Percentiles rank a stretch among this genome's conserved stretches.
Evolutionary conservation across 2,888 invertebrate genomes (phyloP).

Genomic region (Ramazzottius varieornatus): DNA sequence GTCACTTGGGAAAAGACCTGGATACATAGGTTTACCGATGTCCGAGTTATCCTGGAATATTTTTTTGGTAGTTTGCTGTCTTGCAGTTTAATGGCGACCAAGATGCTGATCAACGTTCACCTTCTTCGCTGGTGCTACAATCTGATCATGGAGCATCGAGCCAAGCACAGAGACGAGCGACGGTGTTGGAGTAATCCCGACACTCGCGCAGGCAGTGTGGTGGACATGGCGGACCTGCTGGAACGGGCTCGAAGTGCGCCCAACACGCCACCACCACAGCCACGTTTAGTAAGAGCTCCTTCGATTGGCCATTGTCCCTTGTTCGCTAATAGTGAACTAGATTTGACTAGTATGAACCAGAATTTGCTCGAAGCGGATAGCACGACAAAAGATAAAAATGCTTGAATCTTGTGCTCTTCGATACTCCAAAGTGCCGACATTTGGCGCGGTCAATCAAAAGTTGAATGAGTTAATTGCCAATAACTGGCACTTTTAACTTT

Average conservation of each 20-base stretch:
- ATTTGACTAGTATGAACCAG: neutral
- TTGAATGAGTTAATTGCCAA: too few relatives aligned
- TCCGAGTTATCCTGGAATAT: too few relatives aligned
- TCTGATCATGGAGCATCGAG: neutral
- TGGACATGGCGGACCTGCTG: neutral
- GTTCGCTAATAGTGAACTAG: neutral
- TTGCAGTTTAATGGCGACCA: neutral
- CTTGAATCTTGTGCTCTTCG: too few relatives aligned
- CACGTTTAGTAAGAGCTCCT: neutral
- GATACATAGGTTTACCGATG: too few relatives aligned
- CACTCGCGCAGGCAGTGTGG: neutral
- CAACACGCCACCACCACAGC: neutral
- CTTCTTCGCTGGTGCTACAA: constrained; percentile 2
- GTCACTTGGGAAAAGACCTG: too few relatives aligned
- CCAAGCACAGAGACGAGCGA: neutral
- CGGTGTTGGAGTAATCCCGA: neutral
- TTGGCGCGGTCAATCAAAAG: too few relatives aligned
- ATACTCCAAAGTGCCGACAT: too few relatives aligned
- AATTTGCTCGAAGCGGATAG: neutral
- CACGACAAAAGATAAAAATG: too few relatives aligned
- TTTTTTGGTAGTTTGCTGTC: constrained; percentile 29
- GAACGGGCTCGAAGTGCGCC: neutral
- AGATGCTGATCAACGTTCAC: neutral
- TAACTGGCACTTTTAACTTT: too few relatives aligned
- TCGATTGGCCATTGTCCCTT: neutral